These are phyloP conservation scores for Drosophila orena DNA, from an alignment of 1,140 invertebrate species.

Conservation along the genomic window DNA sequence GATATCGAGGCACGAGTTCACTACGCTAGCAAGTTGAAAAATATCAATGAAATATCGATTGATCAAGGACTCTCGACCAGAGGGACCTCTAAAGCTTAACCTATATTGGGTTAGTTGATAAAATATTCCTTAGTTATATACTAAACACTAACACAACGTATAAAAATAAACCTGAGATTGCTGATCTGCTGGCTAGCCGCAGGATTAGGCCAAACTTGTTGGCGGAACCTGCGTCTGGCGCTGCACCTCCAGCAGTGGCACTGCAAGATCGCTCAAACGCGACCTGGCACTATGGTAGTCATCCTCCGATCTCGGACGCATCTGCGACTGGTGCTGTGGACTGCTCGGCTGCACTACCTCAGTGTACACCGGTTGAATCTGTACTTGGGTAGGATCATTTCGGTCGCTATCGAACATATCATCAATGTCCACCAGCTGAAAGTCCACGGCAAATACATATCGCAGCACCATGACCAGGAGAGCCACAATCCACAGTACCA, in stretches of 20 bases:
- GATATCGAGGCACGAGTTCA: constrained; percentile 69
- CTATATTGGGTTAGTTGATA: constrained; percentile 12
- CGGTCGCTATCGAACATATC: constrained; percentile 62
- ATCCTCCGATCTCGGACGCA: constrained; percentile 67
- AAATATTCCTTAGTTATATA: constrained; percentile 13
- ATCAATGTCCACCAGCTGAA: constrained; percentile 77
- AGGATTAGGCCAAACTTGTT: constrained; percentile 41
- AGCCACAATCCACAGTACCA: constrained; percentile 69
- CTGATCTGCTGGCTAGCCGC: constrained; percentile 5
- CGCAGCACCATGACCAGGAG: constrained; percentile 75
- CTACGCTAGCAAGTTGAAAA: constrained; percentile 40
- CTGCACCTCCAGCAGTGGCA: constrained; percentile 64
- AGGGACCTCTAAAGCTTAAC: constrained; percentile 11
- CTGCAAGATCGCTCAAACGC: constrained; percentile 66
- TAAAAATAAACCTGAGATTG: constrained; percentile 80
- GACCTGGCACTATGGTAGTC: constrained; percentile 82
- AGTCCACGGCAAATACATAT: constrained; percentile 75
- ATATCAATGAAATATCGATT: constrained; percentile 44
- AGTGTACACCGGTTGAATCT: constrained; percentile 54
- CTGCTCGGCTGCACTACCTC: constrained; percentile 49
- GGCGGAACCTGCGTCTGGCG: constrained; percentile 23
- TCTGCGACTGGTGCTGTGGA: constrained; percentile 44
- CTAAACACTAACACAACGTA: constrained; percentile 31
- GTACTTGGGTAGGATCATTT: not conserved
- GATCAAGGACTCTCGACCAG: not conserved